Evolutionary conservation across 2,888 invertebrate genomes (phyloP).

Genomic region (Agonopterix subpropinquella): DNA sequence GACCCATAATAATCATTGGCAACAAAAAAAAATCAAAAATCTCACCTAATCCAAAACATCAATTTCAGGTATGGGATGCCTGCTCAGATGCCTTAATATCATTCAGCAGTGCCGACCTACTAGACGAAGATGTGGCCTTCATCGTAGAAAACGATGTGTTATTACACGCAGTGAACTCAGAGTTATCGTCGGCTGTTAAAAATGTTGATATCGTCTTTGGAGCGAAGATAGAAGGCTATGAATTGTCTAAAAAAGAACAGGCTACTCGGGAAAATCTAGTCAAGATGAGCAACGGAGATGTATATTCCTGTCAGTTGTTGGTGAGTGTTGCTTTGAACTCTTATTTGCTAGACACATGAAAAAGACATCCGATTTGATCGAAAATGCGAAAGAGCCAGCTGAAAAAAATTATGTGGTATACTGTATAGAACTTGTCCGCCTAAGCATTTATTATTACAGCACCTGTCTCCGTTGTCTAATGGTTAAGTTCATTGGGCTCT

Average conservation of each 20-base stretch:
- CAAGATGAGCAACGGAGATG: conserved; percentile 78
- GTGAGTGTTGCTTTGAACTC: conserved; percentile 61
- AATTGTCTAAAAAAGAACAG: conserved; percentile 59
- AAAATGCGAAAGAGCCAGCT: too few species aligned
- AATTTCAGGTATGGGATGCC: conserved; percentile 93
- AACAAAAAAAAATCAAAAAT: too few species aligned
- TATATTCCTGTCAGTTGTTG: conserved; percentile 80
- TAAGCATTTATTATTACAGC: too few species aligned
- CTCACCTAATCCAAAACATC: not conserved
- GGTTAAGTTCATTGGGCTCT: too few species aligned
- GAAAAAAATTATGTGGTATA: too few species aligned
- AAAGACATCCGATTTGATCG: too few species aligned
- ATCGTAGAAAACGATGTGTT: conserved; percentile 96
- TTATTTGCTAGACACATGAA: too few species aligned
- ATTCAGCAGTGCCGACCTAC: conserved; percentile 83
- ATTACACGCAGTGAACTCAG: conserved; percentile 81
- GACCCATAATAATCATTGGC: too few species aligned
- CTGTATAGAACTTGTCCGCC: too few species aligned
- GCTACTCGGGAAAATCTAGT: conserved; percentile 54
- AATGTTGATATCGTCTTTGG: conserved; percentile 82
- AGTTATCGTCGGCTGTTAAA: conserved; percentile 58
- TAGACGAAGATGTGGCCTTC: conserved; percentile 87
- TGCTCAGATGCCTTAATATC: conserved; percentile 92
- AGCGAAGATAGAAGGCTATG: conserved; percentile 80
- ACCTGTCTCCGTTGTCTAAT: too few species aligned